phyloP scores from a whole-genome alignment of 2,113 vertebrate genomes.

The Mugil cephalus region DNA sequence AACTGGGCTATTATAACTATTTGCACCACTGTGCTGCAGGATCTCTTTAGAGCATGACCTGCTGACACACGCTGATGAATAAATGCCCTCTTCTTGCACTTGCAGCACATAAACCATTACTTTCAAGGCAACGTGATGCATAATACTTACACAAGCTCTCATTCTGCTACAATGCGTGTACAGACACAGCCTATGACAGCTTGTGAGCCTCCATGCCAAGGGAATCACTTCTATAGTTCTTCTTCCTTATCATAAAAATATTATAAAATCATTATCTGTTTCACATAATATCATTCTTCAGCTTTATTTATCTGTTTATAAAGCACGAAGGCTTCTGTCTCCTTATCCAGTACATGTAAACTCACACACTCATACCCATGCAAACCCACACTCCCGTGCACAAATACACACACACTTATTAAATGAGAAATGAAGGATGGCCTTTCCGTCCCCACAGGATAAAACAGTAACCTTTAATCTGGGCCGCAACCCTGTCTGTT shows the following conservation, averaged over 20 bases:
- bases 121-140: background rate
- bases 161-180: conserved; percentile 4
- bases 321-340: background rate
- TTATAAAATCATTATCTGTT: too few relatives aligned
- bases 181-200: background rate
- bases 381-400: conserved; percentile 7
- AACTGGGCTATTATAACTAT: conserved; percentile 44
- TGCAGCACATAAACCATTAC: conserved; percentile 32
- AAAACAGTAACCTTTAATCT: conserved; percentile 70
- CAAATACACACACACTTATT: conserved; percentile 29
- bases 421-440: conserved; percentile 73
- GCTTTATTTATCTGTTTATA: too few relatives aligned
- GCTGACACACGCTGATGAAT: conserved; percentile 41
- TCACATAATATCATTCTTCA: too few relatives aligned
- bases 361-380: background rate
- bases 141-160: conserved; percentile 3
- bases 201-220: background rate
- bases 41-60: conserved; percentile 33
- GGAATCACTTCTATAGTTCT: too few relatives aligned
- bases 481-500: conserved; percentile 52
- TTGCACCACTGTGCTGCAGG: conserved; percentile 28
- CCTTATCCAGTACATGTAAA: background rate
- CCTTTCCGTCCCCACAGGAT: conserved; percentile 63
- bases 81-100: conserved; percentile 16
- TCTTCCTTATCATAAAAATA: too few relatives aligned